Percentiles rank a stretch among this genome's conserved stretches.
Conservation (phyloP, 2,888 invertebrate genomes). For the Melinaea marsaeus region DNA sequence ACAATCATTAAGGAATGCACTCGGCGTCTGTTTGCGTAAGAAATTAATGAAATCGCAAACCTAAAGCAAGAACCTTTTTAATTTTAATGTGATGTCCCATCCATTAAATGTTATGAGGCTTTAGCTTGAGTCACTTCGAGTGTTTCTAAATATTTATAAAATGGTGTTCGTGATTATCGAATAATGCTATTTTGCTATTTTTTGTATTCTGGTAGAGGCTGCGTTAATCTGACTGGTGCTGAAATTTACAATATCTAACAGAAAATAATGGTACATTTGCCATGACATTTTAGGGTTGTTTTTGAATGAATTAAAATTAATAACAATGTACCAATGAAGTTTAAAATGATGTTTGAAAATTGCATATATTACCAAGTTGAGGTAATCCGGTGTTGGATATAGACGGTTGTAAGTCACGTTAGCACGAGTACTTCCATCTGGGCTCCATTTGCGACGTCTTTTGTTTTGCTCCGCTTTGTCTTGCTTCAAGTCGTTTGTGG, state of each 20-base stretch:
- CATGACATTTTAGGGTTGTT: not conserved
- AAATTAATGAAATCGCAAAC: slow-evolving; percentile 15
- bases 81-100: slow-evolving; percentile 23
- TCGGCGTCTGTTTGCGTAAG: slow-evolving; percentile 7
- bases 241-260: no score
- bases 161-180: not conserved
- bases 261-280: no score
- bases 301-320: not conserved
- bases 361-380: not conserved
- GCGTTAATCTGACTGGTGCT: no score
- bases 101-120: slow-evolving; percentile 24
- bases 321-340: not conserved
- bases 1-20: slow-evolving; percentile 6
- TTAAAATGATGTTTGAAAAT: not conserved
- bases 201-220: not conserved
- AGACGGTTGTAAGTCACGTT: not conserved
- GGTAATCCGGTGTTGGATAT: slow-evolving; percentile 6
- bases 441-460: slow-evolving; percentile 55
- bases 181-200: not conserved
- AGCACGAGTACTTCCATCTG: slow-evolving; percentile 37
- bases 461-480: slow-evolving; percentile 64
- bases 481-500: slow-evolving; percentile 52
- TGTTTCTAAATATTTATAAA: not conserved
- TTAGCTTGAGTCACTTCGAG: slow-evolving; percentile 3
- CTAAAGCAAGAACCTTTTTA: slow-evolving; percentile 14